phyloP scores from a whole-genome alignment of 2,797 vertebrate species.

The Dermochelys coriacea region DNA sequence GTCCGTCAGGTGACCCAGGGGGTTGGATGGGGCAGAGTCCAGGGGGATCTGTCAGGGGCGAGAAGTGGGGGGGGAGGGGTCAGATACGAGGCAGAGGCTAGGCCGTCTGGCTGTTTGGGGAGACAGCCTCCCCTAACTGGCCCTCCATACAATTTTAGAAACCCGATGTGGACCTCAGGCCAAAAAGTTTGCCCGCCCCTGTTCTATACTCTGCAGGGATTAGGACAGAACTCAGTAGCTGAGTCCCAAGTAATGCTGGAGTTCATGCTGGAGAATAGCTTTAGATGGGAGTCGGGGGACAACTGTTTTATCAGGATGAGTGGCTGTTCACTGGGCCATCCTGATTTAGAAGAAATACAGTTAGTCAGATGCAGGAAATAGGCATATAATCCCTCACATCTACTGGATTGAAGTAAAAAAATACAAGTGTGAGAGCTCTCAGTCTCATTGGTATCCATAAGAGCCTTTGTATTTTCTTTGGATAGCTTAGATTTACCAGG shows the following conservation, averaged over 20 bases:
- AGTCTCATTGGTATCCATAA: neutral
- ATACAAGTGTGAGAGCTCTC: neutral
- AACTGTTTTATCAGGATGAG: constrained; percentile 3
- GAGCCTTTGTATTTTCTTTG: neutral
- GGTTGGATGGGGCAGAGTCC: too few species aligned
- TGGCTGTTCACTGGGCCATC: neutral
- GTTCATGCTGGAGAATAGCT: constrained; percentile 1
- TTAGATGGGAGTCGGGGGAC: neutral
- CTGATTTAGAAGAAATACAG: neutral
- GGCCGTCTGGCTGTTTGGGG: too few species aligned
- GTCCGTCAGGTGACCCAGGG: too few species aligned
- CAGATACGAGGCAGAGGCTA: too few species aligned
- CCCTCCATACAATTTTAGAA: too few species aligned
- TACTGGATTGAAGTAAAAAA: neutral
- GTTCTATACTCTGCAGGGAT: neutral
- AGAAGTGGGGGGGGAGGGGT: too few species aligned
- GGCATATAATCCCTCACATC: constrained; percentile 20
- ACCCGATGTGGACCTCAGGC: too few species aligned
- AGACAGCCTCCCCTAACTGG: too few species aligned
- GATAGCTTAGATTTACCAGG: neutral
- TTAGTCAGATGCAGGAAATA: neutral
- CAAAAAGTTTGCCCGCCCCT: too few species aligned
- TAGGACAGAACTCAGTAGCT: neutral
- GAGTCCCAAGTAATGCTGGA: neutral
- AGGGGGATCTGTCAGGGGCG: too few species aligned